Conservation (phyloP, 2,888 invertebrate genomes). For the Nomada goodeniana region DNA sequence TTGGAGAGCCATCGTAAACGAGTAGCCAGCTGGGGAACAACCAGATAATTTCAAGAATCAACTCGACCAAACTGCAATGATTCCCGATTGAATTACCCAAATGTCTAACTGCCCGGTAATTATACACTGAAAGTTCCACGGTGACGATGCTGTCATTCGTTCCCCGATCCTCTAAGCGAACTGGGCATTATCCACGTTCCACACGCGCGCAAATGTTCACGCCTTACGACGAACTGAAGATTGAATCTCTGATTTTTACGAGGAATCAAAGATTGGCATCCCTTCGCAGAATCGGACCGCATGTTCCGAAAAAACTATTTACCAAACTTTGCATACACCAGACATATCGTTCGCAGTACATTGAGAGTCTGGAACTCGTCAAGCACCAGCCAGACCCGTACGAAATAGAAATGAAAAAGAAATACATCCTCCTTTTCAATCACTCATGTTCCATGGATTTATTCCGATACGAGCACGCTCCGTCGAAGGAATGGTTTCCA, state of each 20-base stretch:
- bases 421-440: conserved; percentile 22
- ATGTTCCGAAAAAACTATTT: background rate
- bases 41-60: conserved; percentile 34
- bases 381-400: background rate
- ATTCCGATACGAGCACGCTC: conserved; percentile 73
- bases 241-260: background rate
- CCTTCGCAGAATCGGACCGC: background rate
- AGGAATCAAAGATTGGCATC: background rate
- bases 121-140: conserved; percentile 16
- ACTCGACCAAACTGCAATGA: conserved; percentile 9
- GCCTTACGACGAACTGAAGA: conserved; percentile 6
- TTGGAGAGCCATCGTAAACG: background rate
- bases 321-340: background rate
- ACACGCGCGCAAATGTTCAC: background rate
- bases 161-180: background rate
- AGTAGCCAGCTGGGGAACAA: background rate
- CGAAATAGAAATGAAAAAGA: background rate
- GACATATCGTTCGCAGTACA: background rate
- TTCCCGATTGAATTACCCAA: conserved; percentile 17
- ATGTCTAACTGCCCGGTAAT: conserved; percentile 20
- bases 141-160: background rate
- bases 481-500: conserved; percentile 72
- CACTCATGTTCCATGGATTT: conserved; percentile 41
- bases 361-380: background rate
- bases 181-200: conserved; percentile 10